Percentiles rank a stretch among this genome's conserved stretches.
phyloP scores from a whole-genome alignment of 2,797 vertebrate genomes.

The Pipistrellus pygmaeus region DNA sequence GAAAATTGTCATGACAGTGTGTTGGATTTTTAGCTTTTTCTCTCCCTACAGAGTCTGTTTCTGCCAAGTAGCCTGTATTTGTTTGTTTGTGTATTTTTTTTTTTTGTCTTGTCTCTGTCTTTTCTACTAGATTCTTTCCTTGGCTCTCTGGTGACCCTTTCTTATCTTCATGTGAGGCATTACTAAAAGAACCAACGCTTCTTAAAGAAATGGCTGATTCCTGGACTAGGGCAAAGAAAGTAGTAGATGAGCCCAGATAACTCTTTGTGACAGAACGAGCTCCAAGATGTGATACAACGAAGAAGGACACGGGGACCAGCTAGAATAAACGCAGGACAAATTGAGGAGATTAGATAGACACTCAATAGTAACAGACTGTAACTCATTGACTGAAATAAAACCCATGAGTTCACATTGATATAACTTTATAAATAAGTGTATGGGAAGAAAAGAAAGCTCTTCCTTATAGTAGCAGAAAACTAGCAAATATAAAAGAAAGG shows the following conservation, averaged over 20 bases:
- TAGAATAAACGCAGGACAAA: not conserved
- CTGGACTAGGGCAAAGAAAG: not conserved
- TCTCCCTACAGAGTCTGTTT: not conserved
- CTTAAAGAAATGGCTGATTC: not conserved
- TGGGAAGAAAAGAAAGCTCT: not conserved
- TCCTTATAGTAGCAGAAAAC: conserved; percentile 18
- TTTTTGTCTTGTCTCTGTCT: not conserved
- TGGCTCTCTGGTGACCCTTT: not conserved
- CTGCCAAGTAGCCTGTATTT: not conserved
- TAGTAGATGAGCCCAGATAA: not conserved
- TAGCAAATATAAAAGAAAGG: not conserved
- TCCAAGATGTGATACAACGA: not conserved
- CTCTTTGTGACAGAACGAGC: not conserved
- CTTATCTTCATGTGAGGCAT: not conserved
- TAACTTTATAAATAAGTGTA: conserved; percentile 34
- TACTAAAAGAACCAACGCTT: not conserved
- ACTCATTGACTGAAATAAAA: not conserved
- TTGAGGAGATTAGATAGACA: too few relatives aligned
- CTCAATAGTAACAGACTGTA: not conserved
- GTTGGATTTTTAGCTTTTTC: not conserved
- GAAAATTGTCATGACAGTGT: not conserved
- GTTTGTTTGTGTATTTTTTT: not conserved
- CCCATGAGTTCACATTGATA: not conserved
- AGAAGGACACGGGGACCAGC: not conserved
- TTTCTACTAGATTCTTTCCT: not conserved